Base-by-base conservation (phyloP, 2,797 vertebrate genomes). In the Phrynocephalus forsythii region DNA sequence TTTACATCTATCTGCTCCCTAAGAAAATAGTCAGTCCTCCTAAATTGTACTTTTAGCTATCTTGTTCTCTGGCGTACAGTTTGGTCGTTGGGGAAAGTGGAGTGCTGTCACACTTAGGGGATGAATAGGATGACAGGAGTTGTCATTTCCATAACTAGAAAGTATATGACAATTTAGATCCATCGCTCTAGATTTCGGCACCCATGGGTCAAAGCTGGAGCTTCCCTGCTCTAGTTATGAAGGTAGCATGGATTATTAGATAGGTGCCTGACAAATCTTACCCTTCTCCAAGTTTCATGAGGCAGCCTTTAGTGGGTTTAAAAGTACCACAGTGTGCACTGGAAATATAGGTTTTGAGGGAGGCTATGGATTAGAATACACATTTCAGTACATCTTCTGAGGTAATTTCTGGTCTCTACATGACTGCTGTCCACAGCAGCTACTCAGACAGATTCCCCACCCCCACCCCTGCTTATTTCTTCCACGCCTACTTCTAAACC, bases 381-480 rank as follows among this genome's bases (percentile, higher is more conserved):
- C n/a, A 13, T 28, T 28, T 71, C 26, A 71, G 28, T 9, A 44
- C 33, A 44, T 26, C 24, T 81, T 80, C 38, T 66, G 9, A 52
- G 38, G 67, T 22, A 9, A 26, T 67, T 66, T 81, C 33, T 82
- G 79, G 24, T 28, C 86, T 87, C 79, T 67, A 87, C 85, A 71
- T 60, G 82, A 2, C 73, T 92, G 68, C 30, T 60, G 83, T 86
- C 88, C 2, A 6, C 85, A 80, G 38, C 1, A 84, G 60, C 67
- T 91, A 33, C 73, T 78, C 66, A 83, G 92, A 92, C 89, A 91
- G 88, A 26, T 67, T 26, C 38, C 24, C 94, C 38, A 91, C 91
- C 88, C 85, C 52, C 52, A 6, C 52, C 69, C 73, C 88, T 95
- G 85, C 86, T 87, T 88, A 63, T 91, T 94, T 83, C 56, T 33